These are phyloP conservation scores for Cichlasoma orientale DNA, from an alignment of 2,797 vertebrate species.

Conservation along the genomic window DNA sequence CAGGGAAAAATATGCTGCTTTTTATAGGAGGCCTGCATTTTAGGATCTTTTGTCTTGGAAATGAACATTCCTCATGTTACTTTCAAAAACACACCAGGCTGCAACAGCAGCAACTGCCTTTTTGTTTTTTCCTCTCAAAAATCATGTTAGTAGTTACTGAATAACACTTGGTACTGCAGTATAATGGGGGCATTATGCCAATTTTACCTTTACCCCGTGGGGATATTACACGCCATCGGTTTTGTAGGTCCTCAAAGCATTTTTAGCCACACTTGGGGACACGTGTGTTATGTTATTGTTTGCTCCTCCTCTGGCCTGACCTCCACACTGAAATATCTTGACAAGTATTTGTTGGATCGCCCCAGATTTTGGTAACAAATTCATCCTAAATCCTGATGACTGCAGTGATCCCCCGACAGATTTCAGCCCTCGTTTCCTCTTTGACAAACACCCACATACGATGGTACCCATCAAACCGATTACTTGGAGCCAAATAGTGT, in stretches of 20 bases:
- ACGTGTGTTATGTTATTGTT: not conserved
- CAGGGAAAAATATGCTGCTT: constrained; percentile 62
- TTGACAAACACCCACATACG: not conserved
- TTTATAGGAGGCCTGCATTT: constrained; percentile 63
- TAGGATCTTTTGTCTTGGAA: constrained; percentile 64
- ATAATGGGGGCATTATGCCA: not conserved
- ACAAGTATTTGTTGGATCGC: not conserved
- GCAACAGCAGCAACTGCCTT: not conserved
- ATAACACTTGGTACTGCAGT: not conserved
- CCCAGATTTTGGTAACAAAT: not conserved
- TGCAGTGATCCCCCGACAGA: not conserved
- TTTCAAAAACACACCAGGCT: constrained; percentile 2
- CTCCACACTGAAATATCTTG: not conserved
- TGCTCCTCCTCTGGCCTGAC: not conserved
- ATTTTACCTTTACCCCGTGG: not conserved
- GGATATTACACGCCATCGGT: not conserved
- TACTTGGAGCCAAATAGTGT: not conserved
- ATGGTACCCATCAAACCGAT: not conserved
- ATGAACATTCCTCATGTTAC: constrained; percentile 43
- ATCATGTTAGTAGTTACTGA: not conserved
- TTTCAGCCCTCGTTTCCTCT: not conserved
- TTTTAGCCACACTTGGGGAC: not conserved
- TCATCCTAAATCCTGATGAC: not conserved
- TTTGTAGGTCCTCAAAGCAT: not conserved
- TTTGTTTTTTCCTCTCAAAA: not conserved